These are phyloP conservation scores for Meriones psammophilus DNA, from an alignment of 2,797 vertebrate species.

Conservation along the genomic window DNA sequence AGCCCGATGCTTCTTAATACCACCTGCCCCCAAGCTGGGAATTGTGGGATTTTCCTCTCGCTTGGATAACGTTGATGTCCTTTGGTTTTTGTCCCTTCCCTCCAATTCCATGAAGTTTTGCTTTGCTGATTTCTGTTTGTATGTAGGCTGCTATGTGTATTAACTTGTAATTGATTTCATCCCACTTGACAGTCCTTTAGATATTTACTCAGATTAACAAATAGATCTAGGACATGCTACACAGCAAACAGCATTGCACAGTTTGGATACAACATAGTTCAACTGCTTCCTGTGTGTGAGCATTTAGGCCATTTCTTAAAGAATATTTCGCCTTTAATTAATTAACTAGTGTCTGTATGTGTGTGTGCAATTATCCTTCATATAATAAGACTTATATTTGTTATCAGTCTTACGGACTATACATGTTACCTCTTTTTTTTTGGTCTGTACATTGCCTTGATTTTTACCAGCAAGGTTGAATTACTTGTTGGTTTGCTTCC, in stretches of 20 bases:
- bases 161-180: conserved; percentile 10
- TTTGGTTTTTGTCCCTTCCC: conserved; percentile 18
- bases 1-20: not conserved
- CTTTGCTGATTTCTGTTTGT: conserved; percentile 18
- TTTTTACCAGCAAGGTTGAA: no score
- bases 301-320: not conserved
- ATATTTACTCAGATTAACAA: conserved; percentile 17
- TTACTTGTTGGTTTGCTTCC: no score
- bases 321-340: not conserved
- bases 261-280: not conserved
- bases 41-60: not conserved
- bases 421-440: not conserved
- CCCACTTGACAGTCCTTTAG: not conserved
- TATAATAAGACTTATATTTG: conserved; percentile 17
- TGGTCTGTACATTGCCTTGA: no score
- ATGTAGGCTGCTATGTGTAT: not conserved
- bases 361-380: not conserved
- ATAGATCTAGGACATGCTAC: conserved; percentile 10
- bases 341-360: not conserved
- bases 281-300: not conserved
- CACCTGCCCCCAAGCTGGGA: not conserved
- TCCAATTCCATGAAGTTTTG: not conserved
- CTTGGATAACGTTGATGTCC: not conserved
- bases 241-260: not conserved
- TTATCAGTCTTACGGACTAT: not conserved